These are phyloP conservation scores for Ornithorhynchus anatinus DNA, from an alignment of 2,113 vertebrate genomes.

Conservation along the genomic window DNA sequence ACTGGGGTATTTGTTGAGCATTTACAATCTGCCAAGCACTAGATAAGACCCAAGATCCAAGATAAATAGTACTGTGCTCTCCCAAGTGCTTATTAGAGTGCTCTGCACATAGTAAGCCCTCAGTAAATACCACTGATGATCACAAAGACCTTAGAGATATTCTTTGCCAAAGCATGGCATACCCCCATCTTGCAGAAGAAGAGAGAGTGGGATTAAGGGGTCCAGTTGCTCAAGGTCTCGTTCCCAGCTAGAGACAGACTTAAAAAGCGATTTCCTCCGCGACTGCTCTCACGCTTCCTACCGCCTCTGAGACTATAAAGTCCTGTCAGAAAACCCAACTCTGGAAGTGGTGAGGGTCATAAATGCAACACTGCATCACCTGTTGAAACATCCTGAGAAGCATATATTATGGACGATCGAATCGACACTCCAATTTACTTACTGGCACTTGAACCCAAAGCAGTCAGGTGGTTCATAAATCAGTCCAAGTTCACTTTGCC, in stretches of 20 bases:
- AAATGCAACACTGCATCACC: slow-evolving; percentile 10
- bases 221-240: not conserved
- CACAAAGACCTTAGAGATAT: not conserved
- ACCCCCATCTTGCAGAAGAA: not conserved
- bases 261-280: slow-evolving; percentile 5
- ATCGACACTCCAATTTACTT: slow-evolving; percentile 56
- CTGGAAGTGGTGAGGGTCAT: not conserved
- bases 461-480: slow-evolving; percentile 61
- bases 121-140: not conserved
- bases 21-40: no score
- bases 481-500: slow-evolving; percentile 37
- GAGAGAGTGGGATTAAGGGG: not conserved
- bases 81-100: no score
- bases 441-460: slow-evolving; percentile 48
- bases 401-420: slow-evolving; percentile 34
- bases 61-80: no score
- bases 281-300: slow-evolving; percentile 9
- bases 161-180: not conserved
- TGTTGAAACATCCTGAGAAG: slow-evolving; percentile 55
- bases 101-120: not conserved
- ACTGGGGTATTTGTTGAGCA: no score
- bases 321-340: slow-evolving; percentile 4
- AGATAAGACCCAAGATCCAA: no score
- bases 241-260: not conserved
- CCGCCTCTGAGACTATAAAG: not conserved